Conservation (phyloP, 2,888 invertebrate species). For the Nemotelus nigrinus region DNA sequence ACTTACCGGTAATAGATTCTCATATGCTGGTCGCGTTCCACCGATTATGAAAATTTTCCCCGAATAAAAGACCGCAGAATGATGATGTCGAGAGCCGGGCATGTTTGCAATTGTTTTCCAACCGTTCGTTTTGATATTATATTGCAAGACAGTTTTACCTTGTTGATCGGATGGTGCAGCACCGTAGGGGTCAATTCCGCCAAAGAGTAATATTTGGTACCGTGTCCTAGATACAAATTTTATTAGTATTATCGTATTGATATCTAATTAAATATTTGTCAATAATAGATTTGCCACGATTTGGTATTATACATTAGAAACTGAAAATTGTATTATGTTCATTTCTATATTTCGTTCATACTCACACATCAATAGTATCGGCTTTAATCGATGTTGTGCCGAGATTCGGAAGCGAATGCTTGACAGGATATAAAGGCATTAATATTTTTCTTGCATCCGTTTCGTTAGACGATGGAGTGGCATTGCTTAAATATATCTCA, state of each 20-base stretch:
- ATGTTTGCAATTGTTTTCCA: constrained; percentile 76
- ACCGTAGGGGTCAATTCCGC: constrained; percentile 74
- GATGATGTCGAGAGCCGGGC: constrained; percentile 77
- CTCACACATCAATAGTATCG: not conserved
- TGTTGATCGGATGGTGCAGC: constrained; percentile 69
- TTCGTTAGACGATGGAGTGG: too few species aligned
- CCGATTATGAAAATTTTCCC: constrained; percentile 76
- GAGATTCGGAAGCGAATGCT: constrained; percentile 1
- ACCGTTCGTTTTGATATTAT: constrained; percentile 69
- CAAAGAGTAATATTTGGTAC: constrained; percentile 70
- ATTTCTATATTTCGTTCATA: too few species aligned
- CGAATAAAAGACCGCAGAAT: constrained; percentile 71
- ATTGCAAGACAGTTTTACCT: constrained; percentile 72
- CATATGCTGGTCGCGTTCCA: constrained; percentile 59
- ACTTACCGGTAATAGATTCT: constrained; percentile 43
- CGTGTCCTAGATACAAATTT: constrained; percentile 1
- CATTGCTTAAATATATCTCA: not conserved
- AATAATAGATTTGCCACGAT: not conserved
- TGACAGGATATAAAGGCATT: constrained; percentile 8
- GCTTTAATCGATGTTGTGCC: not conserved
- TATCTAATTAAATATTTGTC: not conserved
- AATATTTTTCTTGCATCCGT: constrained; percentile 9
- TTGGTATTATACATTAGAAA: too few species aligned
- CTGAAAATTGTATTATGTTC: too few species aligned
- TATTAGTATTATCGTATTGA: not conserved